These are phyloP conservation scores for Paramormyrops kingsleyae DNA, from an alignment of 2,113 vertebrate species.

Conservation along the genomic window DNA sequence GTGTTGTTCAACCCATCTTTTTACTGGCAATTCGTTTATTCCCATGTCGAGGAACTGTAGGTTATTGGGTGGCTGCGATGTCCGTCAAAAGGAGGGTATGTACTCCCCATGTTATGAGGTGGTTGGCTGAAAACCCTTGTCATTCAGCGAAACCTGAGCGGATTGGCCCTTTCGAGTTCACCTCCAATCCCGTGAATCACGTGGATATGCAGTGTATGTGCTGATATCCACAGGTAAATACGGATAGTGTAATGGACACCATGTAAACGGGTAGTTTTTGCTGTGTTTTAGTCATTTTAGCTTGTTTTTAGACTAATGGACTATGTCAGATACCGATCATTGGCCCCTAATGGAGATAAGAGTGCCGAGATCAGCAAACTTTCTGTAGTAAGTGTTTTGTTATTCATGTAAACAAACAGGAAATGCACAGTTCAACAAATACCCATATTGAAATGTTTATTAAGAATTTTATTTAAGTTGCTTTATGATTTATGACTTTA, in stretches of 20 bases:
- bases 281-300: neutral
- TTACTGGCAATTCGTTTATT: too few relatives aligned
- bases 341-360: neutral
- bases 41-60: too few relatives aligned
- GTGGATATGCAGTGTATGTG: neutral
- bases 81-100: neutral
- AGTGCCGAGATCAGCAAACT: neutral
- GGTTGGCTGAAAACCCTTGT: neutral
- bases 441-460: neutral
- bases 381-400: neutral
- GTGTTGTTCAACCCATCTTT: neutral
- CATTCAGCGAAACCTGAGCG: neutral
- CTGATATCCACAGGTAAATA: neutral
- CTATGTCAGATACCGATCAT: neutral
- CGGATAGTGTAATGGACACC: neutral
- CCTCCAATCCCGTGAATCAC: neutral
- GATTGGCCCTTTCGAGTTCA: neutral
- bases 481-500: neutral
- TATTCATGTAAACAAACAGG: too few relatives aligned
- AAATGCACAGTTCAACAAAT: neutral
- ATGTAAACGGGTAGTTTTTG: neutral
- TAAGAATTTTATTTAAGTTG: neutral
- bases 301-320: neutral
- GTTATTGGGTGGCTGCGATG: too few relatives aligned
- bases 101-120: neutral